Base-by-base conservation (phyloP, 2,888 invertebrate genomes). In the Troides aeacus region DNA sequence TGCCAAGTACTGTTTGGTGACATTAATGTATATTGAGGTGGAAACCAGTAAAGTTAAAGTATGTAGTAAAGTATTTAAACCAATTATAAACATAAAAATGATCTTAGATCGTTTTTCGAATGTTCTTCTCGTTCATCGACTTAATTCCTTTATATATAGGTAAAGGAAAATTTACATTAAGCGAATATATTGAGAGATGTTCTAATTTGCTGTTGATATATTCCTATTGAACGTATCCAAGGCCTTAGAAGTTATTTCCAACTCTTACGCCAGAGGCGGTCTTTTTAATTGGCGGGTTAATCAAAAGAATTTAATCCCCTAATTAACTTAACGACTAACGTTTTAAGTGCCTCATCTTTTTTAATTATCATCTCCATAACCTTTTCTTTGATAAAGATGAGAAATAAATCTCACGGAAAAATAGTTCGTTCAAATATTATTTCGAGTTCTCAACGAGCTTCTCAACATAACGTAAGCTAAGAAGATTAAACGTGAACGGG, bases 401-500 rank as follows among this genome's bases (percentile, higher is more conserved):
- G 10, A 58, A 15, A 10, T n/a, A n/a, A 7, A 6, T 53, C n/a
- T 53, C 30, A 4, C 30, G 30, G 30, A 30, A 30, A 30, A 30
- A 30, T 30, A 30, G 5, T 30, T 30, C 5, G 30, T 30, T 30
- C 30, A 30, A 30, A 30, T 30, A 21, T 30, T 30, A 30, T 30
- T 30, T 30, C 30, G 5, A 30, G 30, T 30, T 53, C 18, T 53
- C 53, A 6, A n/a, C 4, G n/a, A 15, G n/a, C 12, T 18, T 18
- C 18, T 53, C 5, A 53, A 53, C 53, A n/a, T 53, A 53, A 53
- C 18, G n/a, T 53, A 53, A n/a, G n/a, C n/a, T 53, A 39, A 24
- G 64, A 39, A 57, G 39, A 15, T 64, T 64, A 64, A 58, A 23
- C 21, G 64, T 24, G 18, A 64, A 42, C 21, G 39, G 21, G 39